Percentiles rank a stretch among this genome's conserved stretches.
Evolutionary conservation across 2,797 vertebrate species (phyloP).

Genomic region (Thaleichthys pacificus): DNA sequence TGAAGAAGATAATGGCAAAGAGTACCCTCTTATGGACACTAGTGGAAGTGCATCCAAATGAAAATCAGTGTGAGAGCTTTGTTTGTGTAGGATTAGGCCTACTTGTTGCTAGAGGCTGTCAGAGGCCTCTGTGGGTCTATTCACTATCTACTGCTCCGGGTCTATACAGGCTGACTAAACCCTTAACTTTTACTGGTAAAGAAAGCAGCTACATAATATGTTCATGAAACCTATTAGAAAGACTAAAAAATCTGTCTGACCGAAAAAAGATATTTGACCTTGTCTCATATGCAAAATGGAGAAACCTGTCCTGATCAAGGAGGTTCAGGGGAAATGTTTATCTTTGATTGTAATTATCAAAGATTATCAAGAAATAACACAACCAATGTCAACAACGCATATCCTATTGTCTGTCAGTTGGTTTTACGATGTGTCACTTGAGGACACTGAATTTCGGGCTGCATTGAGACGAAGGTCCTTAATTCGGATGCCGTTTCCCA

Average conservation of each 20-base stretch:
- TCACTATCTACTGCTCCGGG: too few species aligned
- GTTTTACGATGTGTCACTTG: conserved; percentile 7
- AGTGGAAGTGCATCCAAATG: conserved; percentile 50
- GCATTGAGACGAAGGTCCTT: neutral
- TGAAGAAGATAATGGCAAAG: conserved; percentile 39
- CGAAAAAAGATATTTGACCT: too few species aligned
- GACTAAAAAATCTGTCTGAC: too few species aligned
- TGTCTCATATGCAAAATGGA: neutral
- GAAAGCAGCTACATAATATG: too few species aligned
- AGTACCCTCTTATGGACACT: conserved; percentile 64
- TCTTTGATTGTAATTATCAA: neutral
- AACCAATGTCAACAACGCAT: neutral
- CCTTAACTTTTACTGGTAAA: too few species aligned
- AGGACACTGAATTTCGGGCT: neutral
- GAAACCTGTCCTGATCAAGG: neutral
- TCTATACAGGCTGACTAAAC: too few species aligned
- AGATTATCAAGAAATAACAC: neutral
- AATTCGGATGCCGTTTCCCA: conserved; percentile 16
- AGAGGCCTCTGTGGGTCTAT: neutral
- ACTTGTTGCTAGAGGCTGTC: too few species aligned
- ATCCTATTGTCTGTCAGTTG: neutral
- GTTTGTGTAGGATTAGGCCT: neutral
- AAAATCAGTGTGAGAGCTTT: neutral
- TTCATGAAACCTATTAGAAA: too few species aligned
- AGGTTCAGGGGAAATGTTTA: neutral